Evolutionary conservation across 2,888 invertebrate genomes (phyloP).

Genomic region (Plebejus anna): DNA sequence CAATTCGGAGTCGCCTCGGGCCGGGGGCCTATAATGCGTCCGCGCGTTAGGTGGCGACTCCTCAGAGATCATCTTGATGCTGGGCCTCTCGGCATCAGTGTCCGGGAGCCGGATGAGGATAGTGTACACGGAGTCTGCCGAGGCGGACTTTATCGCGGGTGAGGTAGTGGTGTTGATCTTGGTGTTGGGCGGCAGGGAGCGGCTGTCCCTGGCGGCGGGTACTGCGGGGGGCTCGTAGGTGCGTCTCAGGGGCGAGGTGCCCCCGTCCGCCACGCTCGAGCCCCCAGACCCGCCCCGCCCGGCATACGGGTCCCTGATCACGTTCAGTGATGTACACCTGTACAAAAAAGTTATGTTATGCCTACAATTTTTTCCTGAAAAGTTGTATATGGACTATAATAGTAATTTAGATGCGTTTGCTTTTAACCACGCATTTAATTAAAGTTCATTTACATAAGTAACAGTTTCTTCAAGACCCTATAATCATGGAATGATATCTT

Average conservation of each 20-base stretch:
- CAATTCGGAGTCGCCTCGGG: slow-evolving; percentile 78
- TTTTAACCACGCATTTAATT: no score
- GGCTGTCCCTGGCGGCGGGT: slow-evolving; percentile 77
- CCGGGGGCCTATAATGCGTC: slow-evolving; percentile 72
- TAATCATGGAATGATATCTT: no score
- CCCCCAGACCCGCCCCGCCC: slow-evolving; percentile 75
- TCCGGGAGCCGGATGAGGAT: slow-evolving; percentile 93
- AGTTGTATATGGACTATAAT: no score
- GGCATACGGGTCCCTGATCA: slow-evolving; percentile 87
- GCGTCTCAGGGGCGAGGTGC: slow-evolving; percentile 72
- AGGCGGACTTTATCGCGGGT: slow-evolving; percentile 78
- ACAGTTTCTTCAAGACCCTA: no score
- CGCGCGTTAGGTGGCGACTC: slow-evolving; percentile 80
- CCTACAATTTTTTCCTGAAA: no score
- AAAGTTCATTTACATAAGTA: no score
- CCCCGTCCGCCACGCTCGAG: slow-evolving; percentile 66
- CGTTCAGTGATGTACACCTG: slow-evolving; percentile 91
- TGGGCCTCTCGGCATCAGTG: slow-evolving; percentile 83
- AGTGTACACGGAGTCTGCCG: slow-evolving; percentile 92
- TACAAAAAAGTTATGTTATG: slow-evolving; percentile 28
- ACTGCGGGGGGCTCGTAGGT: slow-evolving; percentile 64
- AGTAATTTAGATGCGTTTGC: no score
- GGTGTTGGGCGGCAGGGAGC: slow-evolving; percentile 82
- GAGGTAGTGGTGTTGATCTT: slow-evolving; percentile 81
- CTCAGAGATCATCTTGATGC: slow-evolving; percentile 93